phyloP scores from a whole-genome alignment of 2,113 vertebrate species.

The Pachycephala philippinensis region DNA sequence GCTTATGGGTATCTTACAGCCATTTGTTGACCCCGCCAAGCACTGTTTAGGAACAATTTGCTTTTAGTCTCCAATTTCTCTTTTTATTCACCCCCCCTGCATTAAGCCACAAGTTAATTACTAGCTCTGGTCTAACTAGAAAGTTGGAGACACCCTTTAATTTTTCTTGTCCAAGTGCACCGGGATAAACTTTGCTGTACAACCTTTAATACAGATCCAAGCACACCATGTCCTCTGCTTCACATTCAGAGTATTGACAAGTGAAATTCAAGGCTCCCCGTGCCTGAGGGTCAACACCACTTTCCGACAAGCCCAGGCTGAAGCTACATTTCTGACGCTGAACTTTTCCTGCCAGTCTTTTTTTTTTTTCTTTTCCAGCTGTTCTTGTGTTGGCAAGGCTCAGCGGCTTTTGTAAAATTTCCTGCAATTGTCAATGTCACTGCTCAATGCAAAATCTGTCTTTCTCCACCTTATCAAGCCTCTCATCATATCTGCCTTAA shows the following conservation, averaged over 20 bases:
- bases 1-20: background rate
- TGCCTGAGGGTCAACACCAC: background rate
- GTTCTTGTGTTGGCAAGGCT: background rate
- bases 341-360: background rate
- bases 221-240: background rate
- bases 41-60: background rate
- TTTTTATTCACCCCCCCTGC: background rate
- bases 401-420: background rate
- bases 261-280: background rate
- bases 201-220: background rate
- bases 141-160: background rate
- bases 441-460: background rate
- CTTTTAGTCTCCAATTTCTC: background rate
- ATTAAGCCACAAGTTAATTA: background rate
- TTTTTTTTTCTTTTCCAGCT: background rate
- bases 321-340: background rate
- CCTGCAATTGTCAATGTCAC: background rate
- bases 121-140: background rate
- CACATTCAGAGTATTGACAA: background rate
- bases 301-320: background rate
- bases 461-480: background rate
- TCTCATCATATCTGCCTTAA: background rate
- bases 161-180: background rate
- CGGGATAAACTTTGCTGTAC: accelerated
- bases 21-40: background rate